Base-by-base conservation (phyloP, 2,113 vertebrate genomes). In the Pipra filicauda region DNA sequence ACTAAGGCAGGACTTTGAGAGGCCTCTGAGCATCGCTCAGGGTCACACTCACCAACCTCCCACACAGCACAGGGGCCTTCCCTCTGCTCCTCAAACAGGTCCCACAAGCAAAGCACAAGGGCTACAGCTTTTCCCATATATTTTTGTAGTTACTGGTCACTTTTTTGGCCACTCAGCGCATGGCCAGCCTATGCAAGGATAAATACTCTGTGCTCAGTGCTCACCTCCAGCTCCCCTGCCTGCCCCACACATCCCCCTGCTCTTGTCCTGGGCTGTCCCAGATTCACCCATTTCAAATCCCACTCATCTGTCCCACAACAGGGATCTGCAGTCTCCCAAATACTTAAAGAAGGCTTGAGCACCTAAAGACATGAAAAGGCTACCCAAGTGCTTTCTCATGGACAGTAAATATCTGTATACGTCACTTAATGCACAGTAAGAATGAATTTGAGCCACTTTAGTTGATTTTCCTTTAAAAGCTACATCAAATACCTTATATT, bases 221-320 rank as follows among this genome's bases (percentile, higher is more conserved):
- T 89, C 84, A 26, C 27, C 54, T 54, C 28, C 8, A 76, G 35
- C 66, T 74, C 0, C 0, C 35, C 82, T 28, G 35, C 1, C 51
- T 27, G 26, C 55, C n/a, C 33, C 5, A 2, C 5, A 7, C 27
- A 6, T 0, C 3, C 46, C 10, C 0, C 0, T 35, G 14, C 66
- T 23, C 93, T 39, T n/a, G 1, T 28, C 13, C 61, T 26, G 41
- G 44, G 62, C 19, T 48, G 33, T 41, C 66, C 58, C 49, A 23
- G 1, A n/a, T n/a, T 35, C 33, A 61, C 44, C 44, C 39, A 26
- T 26, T 72, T 41, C 66, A 44, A 43, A 65, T 35, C 74, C 31
- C 27, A 54, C 33, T 54, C 37, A 11, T 39, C 52, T 24, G 4
- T 30, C 54, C 7, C 13, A 12, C 35, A 23, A 64, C 27, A 58